phyloP scores from a whole-genome alignment of 2,797 vertebrate genomes.

The Synaphobranchus kaupii region DNA sequence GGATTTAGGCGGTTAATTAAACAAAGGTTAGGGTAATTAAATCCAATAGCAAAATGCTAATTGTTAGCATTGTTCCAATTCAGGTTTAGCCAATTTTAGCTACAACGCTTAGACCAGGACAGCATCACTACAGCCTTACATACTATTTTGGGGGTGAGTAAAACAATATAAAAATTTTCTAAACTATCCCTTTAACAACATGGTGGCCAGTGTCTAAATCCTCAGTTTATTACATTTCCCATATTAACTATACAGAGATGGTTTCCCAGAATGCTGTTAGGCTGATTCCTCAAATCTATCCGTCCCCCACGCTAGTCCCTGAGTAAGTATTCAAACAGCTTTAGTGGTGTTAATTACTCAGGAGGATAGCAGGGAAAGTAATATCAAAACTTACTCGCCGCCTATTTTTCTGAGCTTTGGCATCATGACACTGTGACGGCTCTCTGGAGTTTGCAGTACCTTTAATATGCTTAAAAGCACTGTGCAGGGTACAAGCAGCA shows the following conservation, averaged over 20 bases:
- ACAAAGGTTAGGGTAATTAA: too few relatives aligned
- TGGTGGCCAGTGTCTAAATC: background rate
- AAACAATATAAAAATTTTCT: too few relatives aligned
- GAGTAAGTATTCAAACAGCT: background rate
- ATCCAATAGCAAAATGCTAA: too few relatives aligned
- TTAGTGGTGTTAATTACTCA: background rate
- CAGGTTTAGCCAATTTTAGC: too few relatives aligned
- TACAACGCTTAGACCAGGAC: background rate
- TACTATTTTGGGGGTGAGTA: too few relatives aligned
- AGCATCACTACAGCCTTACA: background rate
- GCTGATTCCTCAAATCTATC: background rate
- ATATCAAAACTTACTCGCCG: background rate
- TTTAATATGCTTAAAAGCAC: background rate
- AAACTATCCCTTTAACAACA: background rate
- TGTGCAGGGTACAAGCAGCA: background rate
- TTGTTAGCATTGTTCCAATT: too few relatives aligned
- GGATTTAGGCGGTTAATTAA: too few relatives aligned
- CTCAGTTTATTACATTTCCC: background rate
- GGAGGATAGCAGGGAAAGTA: background rate
- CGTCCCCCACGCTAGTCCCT: background rate
- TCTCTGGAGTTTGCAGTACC: background rate
- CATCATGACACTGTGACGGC: background rate
- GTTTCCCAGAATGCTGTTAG: background rate
- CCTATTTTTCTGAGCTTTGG: background rate
- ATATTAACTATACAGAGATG: background rate